Evolutionary conservation across 2,888 invertebrate genomes (phyloP).

Genomic region (Acanthosepion esculentum): DNA sequence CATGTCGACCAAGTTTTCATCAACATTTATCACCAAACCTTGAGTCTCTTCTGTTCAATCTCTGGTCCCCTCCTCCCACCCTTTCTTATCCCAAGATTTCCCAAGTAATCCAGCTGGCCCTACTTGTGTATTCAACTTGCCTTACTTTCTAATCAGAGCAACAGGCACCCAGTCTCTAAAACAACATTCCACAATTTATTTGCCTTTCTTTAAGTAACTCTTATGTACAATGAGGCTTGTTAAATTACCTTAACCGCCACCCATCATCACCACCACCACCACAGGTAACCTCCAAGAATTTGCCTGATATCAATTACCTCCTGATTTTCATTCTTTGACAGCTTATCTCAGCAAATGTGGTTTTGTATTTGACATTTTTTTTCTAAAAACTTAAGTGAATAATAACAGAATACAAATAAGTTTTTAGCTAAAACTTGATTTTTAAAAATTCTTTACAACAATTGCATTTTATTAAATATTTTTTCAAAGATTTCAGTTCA

Average conservation of each 20-base stretch:
- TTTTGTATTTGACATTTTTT: neutral
- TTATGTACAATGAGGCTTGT: neutral
- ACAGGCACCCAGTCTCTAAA: neutral
- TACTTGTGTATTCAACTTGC: neutral
- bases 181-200: neutral
- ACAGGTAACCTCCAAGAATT: neutral
- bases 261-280: neutral
- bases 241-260: neutral
- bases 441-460: neutral
- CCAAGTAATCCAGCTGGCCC: no score
- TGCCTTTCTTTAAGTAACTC: neutral
- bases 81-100: neutral
- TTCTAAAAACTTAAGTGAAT: neutral
- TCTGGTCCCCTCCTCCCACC: neutral
- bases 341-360: neutral
- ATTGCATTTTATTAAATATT: neutral
- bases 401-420: no score
- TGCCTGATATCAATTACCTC: neutral
- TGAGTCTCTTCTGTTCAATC: neutral
- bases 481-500: neutral
- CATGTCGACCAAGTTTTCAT: neutral
- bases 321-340: neutral
- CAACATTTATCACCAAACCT: neutral
- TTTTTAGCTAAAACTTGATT: no score
- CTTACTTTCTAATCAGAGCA: neutral